Base-by-base conservation (phyloP, 2,113 vertebrate genomes). In the Hippocampus abdominalis region DNA sequence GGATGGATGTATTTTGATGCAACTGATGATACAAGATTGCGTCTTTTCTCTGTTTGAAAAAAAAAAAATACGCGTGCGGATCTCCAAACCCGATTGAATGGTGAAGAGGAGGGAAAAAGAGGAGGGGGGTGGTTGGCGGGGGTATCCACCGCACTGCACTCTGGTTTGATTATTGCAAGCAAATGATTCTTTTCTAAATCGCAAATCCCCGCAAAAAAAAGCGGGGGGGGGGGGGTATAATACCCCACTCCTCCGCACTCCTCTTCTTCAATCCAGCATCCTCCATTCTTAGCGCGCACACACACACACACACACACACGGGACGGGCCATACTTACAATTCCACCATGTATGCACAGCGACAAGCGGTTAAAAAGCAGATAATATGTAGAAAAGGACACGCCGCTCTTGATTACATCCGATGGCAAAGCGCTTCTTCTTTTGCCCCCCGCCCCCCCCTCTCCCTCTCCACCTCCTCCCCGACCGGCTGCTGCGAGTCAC, bases 311-410 rank as follows among this genome's bases (percentile, higher is more conserved):
- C 61, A 12, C 64, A 66, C 64, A 49, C 15, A 13, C 46, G 16
- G 16, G 8, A 42, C 23, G 36, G 21, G 20, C 21, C 13, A 71
- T 92, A 93, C 92, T 93, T 85, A 93, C 92, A 92, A 88, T 92
- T 89, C 92, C 92, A 93, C 90, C 92, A 93, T 93, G 92, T 92
- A 93, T 93, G 90, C 92, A 90, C 89, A 91, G 88, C 90, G 86
- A 91, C 85, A 89, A 90, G 89, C 92, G 86, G 87, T 46, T 16
- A 46, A 64, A 44, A 64, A 64, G 13, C 57, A 64, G 42, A 64
- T 64, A 64, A 64, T 46, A 2, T 64, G 15, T 15, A 27, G n/a
- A 25, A 46, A 64, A 25, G 42, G 23, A 16, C 8, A 64, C 42
- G 63, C 84, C 89, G 90, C 90, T 91, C 90, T 92, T 91, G 89